These are phyloP conservation scores for Aythya baeri DNA, from an alignment of 2,113 vertebrate genomes.

Conservation along the genomic window DNA sequence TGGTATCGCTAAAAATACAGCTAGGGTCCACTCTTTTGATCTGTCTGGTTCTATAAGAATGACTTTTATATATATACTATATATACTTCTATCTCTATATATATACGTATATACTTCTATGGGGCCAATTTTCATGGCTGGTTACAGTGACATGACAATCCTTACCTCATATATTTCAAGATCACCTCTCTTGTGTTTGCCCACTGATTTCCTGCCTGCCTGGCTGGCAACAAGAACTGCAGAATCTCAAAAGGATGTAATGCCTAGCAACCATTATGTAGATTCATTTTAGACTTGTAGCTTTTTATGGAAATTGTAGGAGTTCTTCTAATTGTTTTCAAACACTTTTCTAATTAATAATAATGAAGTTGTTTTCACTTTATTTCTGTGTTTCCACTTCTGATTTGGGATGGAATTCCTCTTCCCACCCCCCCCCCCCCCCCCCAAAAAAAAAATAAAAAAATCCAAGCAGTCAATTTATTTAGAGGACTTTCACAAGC, in stretches of 20 bases:
- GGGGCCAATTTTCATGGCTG: neutral
- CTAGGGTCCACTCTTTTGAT: neutral
- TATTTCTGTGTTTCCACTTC: neutral
- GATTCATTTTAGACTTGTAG: neutral
- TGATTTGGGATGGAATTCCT: neutral
- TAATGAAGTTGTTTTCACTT: neutral
- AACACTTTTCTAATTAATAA: neutral
- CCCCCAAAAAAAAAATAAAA: neutral
- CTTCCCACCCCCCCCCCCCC: no score
- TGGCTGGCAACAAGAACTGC: neutral
- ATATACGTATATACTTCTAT: neutral
- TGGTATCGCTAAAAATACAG: neutral
- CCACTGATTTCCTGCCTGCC: neutral
- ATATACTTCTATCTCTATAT: neutral
- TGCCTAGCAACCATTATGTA: neutral
- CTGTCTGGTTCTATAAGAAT: neutral
- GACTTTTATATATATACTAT: no score
- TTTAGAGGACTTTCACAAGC: neutral
- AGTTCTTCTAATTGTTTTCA: neutral
- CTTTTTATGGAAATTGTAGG: neutral
- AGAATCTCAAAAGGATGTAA: neutral
- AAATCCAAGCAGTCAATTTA: neutral
- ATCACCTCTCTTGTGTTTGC: neutral
- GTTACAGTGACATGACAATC: neutral
- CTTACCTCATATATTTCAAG: neutral